A percentile compares a stretch with the other conserved stretches of the same genome.
Evolutionary conservation across 2,113 vertebrate genomes (phyloP).

Genomic region (Cyprinus carpio): DNA sequence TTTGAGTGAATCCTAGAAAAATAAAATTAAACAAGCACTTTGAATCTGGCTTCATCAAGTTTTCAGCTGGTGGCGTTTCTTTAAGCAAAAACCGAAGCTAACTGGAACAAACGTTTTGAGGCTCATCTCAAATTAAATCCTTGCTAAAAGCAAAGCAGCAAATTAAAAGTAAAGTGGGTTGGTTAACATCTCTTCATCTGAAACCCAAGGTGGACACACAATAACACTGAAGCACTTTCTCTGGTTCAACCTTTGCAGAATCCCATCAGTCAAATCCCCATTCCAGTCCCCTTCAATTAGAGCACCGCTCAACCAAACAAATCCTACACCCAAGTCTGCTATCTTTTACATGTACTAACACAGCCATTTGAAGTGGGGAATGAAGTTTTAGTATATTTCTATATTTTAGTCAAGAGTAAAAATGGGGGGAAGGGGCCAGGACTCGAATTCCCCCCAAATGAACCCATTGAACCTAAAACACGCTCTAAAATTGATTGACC

Average conservation of each 20-base stretch:
- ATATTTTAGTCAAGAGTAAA: conserved; percentile 4
- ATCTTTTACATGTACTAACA: background rate
- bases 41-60: too few relatives aligned
- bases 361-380: background rate
- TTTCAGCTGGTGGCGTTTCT: too few relatives aligned
- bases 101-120: too few relatives aligned
- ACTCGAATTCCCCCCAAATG: conserved; percentile 40
- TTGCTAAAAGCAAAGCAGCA: too few relatives aligned
- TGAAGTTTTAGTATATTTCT: too few relatives aligned
- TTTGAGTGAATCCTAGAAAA: too few relatives aligned
- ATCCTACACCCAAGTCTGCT: background rate
- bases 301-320: background rate
- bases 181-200: background rate
- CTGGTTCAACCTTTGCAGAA: too few relatives aligned
- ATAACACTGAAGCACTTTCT: background rate
- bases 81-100: too few relatives aligned
- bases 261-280: background rate
- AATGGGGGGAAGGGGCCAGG: background rate
- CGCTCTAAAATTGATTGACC: conserved; percentile 44
- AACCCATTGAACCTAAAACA: conserved; percentile 50
- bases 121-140: too few relatives aligned
- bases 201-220: too few relatives aligned
- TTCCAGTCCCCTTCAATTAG: background rate
- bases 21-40: too few relatives aligned
- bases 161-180: background rate